Evolutionary conservation across 2,113 vertebrate species (phyloP), one percentile per base, ranked within the genome.

Genomic region (Mesoclemmys tuberculata): DNA sequence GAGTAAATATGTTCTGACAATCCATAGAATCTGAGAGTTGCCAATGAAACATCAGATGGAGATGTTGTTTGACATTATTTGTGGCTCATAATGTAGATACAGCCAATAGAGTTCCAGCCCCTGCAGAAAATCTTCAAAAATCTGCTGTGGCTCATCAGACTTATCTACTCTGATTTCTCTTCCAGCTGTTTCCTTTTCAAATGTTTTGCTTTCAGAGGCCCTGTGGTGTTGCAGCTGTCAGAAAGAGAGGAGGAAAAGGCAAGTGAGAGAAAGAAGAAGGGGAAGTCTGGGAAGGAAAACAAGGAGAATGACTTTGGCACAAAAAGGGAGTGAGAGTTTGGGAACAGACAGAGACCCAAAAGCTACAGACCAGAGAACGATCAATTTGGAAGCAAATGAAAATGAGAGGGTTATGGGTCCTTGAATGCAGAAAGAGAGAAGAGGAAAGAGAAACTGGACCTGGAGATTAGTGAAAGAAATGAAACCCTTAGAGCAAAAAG

Each of bases 401-500:
- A 41, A 27, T n/a, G 11, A 38, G 71, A 88, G 24, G 8, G n/a
- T 38, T 71, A n/a, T 71, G n/a, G 8, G 18, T 38, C 19, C n/a
- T 19, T 38, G 46, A 64, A 55, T 27, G 51, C 1, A 44, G 52
- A 58, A 89, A 55, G 24, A 2, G 64, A 13, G 3, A 78, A 84
- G 48, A 84, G 81, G 75, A 86, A 79, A 93, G 29, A 90, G 35
- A 24, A 4, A 82, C 8, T 27, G 27, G 3, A 5, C 26, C 88
- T 84, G 79, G 48, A n/a, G 46, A 90, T 64, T 78, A 56, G 16
- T 84, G 52, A 54, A 84, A 90, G 55, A 79, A 80, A 84, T 84
- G n/a, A 90, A 90, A 80, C 74, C 55, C 82, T 79, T 46, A 38
- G 35, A 93, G n/a, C 24, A 93, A 92, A 81, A 6, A 85, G 14